Evolutionary conservation across 1,140 invertebrate species (phyloP).

Genomic region (Himalopsyche phryganea): DNA sequence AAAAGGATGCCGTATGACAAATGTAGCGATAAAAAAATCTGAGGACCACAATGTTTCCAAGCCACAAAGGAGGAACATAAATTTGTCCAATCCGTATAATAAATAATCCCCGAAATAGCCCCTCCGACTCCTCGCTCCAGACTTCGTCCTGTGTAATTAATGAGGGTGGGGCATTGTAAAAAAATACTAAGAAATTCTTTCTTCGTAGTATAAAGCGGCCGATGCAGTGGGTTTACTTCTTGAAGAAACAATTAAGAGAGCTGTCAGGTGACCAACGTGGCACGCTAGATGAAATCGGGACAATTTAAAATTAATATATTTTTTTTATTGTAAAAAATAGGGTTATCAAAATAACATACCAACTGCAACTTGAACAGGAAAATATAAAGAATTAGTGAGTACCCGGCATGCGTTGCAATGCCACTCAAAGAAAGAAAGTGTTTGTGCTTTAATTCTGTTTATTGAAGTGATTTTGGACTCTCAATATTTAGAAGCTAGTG

Average conservation of each 20-base stretch:
- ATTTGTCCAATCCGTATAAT: slow-evolving; percentile 33
- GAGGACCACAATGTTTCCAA: slow-evolving; percentile 26
- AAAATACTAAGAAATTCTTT: slow-evolving; percentile 17
- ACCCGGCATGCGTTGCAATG: too few relatives aligned
- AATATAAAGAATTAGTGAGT: too few relatives aligned
- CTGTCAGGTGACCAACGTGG: not conserved
- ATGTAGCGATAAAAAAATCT: slow-evolving; percentile 24
- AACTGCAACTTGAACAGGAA: too few relatives aligned
- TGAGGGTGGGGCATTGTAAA: slow-evolving; percentile 22
- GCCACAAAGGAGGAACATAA: slow-evolving; percentile 35
- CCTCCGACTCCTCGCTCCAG: slow-evolving; percentile 5
- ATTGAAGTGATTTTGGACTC: too few relatives aligned
- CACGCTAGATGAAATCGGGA: too few relatives aligned
- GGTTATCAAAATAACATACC: too few relatives aligned
- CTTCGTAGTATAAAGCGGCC: not conserved
- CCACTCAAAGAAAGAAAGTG: too few relatives aligned
- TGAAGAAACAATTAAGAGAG: not conserved
- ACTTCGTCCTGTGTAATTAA: slow-evolving; percentile 14
- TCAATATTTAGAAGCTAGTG: too few relatives aligned
- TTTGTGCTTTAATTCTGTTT: too few relatives aligned
- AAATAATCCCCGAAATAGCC: slow-evolving; percentile 26
- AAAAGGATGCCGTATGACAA: slow-evolving; percentile 24
- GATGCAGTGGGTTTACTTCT: not conserved
- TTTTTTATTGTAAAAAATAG: too few relatives aligned
- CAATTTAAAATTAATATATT: too few relatives aligned